Conservation (phyloP, 1,140 invertebrate species). For the Meloidogyne hapla region DNA sequence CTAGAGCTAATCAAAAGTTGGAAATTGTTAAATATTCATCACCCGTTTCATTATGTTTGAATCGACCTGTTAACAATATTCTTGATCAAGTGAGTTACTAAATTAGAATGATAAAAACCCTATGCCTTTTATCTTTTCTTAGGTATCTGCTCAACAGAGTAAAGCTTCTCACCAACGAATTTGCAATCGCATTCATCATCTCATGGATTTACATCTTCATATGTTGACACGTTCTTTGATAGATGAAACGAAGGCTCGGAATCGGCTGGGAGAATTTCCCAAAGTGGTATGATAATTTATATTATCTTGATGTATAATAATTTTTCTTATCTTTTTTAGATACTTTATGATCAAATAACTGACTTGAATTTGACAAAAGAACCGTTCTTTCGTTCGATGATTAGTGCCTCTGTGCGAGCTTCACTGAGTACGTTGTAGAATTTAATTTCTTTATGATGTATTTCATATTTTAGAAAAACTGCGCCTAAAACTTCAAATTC, state of each 20-base stretch:
- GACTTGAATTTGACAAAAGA: conserved; percentile 58
- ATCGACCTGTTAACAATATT: conserved; percentile 65
- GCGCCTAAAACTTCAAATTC: conserved; percentile 56
- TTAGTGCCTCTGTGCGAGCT: conserved; percentile 53
- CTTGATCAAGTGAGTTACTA: conserved; percentile 60
- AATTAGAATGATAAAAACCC: not conserved
- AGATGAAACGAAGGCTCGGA: conserved; percentile 52
- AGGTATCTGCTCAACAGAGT: conserved; percentile 54
- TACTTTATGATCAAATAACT: conserved; percentile 38
- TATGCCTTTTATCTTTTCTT: conserved; percentile 20
- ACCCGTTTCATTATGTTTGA: conserved; percentile 65
- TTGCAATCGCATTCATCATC: conserved; percentile 52
- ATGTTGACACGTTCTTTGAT: conserved; percentile 41
- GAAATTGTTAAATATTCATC: conserved; percentile 65
- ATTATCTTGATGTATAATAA: not conserved
- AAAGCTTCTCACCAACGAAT: conserved; percentile 42
- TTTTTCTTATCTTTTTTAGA: conserved; percentile 3
- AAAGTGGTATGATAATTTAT: conserved; percentile 34
- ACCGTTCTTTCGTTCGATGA: conserved; percentile 63
- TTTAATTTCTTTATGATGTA: not conserved
- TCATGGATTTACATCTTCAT: conserved; percentile 56
- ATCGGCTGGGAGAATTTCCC: conserved; percentile 53
- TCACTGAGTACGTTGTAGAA: conserved; percentile 36
- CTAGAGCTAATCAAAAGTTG: conserved; percentile 33
- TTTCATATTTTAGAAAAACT: conserved; percentile 36